phyloP scores from a whole-genome alignment of 2,797 vertebrate genomes.

The Pseudocheirus occidentalis region DNA sequence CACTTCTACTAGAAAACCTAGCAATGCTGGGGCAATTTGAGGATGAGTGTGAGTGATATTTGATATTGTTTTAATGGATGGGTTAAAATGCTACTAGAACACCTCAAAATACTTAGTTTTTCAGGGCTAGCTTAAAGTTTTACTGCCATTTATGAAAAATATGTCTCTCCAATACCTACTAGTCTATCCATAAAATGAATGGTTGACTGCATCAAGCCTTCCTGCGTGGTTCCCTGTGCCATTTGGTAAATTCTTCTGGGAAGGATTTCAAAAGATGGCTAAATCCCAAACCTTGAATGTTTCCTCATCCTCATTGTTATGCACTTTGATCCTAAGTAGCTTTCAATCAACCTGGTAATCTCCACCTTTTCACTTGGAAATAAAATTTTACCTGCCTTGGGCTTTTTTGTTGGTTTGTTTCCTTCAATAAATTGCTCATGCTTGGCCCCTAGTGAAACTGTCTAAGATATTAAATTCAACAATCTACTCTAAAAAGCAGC shows the following conservation, averaged over 20 bases:
- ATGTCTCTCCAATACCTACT: conserved; percentile 21
- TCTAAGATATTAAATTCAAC: conserved; percentile 72
- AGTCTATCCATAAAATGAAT: background rate
- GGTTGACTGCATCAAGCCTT: conserved; percentile 13
- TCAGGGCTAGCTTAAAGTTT: conserved; percentile 37
- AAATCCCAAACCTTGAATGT: background rate
- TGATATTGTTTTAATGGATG: background rate
- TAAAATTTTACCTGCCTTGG: background rate
- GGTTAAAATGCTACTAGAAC: background rate
- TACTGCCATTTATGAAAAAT: conserved; percentile 67
- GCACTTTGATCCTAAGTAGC: fast-evolving
- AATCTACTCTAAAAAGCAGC: conserved; percentile 75
- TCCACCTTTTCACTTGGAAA: background rate
- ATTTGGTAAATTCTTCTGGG: background rate
- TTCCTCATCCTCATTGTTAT: background rate
- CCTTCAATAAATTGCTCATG: conserved; percentile 25
- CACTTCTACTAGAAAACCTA: conserved; percentile 18
- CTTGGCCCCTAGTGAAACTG: conserved; percentile 41
- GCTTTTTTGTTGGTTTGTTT: background rate
- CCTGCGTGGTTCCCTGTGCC: conserved; percentile 35
- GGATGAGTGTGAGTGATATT: background rate
- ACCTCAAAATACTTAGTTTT: conserved; percentile 43
- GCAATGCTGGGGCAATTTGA: background rate
- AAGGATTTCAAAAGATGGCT: background rate
- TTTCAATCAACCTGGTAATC: background rate